Evolutionary conservation across 2,113 vertebrate species (phyloP).

Genomic region (Lipophrys pholis): DNA sequence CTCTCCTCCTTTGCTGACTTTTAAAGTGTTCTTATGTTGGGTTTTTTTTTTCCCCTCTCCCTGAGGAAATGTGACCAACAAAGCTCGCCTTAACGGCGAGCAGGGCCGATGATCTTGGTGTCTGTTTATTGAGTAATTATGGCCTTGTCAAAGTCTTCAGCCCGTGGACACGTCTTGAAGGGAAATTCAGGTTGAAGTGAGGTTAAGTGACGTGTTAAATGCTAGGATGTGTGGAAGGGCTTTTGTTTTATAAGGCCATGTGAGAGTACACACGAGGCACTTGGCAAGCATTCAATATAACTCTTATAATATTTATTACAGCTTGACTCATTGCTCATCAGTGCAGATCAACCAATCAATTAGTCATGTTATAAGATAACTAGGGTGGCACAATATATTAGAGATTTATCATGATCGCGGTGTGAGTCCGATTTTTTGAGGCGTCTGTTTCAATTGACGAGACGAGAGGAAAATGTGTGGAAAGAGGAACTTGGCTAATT

Average conservation of each 20-base stretch:
- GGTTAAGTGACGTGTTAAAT: conserved; percentile 8
- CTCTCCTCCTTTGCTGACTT: conserved; percentile 77
- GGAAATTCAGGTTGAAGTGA: conserved; percentile 24
- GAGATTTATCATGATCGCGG: too few relatives aligned
- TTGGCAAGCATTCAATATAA: too few relatives aligned
- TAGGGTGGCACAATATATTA: too few relatives aligned
- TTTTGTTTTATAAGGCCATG: neutral
- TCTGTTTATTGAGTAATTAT: conserved; percentile 46
- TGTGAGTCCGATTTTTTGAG: too few relatives aligned
- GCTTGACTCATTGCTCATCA: too few relatives aligned
- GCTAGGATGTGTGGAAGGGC: neutral
- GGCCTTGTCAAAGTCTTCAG: conserved; percentile 23
- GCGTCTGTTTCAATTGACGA: too few relatives aligned
- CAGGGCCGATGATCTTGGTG: conserved; percentile 49
- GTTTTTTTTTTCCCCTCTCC: conserved; percentile 42
- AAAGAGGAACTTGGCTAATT: too few relatives aligned
- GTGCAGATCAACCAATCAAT: too few relatives aligned
- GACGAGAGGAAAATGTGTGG: too few relatives aligned
- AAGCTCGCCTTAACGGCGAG: conserved; percentile 55
- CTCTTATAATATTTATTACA: too few relatives aligned
- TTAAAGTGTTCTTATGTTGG: conserved; percentile 85
- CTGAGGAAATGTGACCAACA: conserved; percentile 61
- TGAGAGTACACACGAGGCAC: neutral
- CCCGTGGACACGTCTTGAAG: conserved; percentile 25
- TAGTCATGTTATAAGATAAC: too few relatives aligned